Evolutionary conservation across 92 coral and sea anemone species (phyloP), one percentile per base, ranked within the genome.

Genomic region (Galaxea fascicularis): DNA sequence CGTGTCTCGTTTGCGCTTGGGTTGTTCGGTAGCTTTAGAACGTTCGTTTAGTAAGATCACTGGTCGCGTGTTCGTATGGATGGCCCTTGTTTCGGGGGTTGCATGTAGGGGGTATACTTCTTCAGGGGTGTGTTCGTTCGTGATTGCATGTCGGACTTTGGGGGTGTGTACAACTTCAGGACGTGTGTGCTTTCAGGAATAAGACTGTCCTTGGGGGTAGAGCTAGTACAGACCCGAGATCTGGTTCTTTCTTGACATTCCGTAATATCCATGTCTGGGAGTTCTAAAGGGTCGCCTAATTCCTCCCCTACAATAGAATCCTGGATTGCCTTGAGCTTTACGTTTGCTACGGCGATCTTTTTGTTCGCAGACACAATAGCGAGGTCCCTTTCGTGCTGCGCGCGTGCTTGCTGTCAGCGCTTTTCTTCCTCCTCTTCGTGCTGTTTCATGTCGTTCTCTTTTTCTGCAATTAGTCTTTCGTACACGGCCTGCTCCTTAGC

Each of bases 301-400:
- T 59, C 80, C 56, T 63, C 80, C 12, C 65, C 89, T 14, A 28
- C 60, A 13, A 85, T 44, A 7, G 78, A 80, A 4, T 66, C 76
- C 59, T 85, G 82, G 84, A 85, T 83, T 16, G 88, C 88, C 27
- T 41, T 83, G 8, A 83, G 54, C 29, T 83, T 83, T n/a, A n/a
- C n/a, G n/a, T n/a, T n/a, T n/a, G n/a, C n/a, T n/a, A n/a, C n/a
- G n/a, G n/a, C n/a, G n/a, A n/a, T n/a, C n/a, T n/a, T n/a, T n/a
- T n/a, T n/a, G n/a, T n/a, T n/a, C n/a, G n/a, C n/a, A n/a, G n/a
- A n/a, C n/a, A n/a, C n/a, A n/a, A n/a, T n/a, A n/a, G n/a, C n/a
- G n/a, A n/a, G n/a, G n/a, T n/a, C n/a, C n/a, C n/a, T n/a, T n/a
- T n/a, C n/a, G n/a, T n/a, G n/a, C n/a, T n/a, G n/a, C n/a, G n/a